Conservation (phyloP, 2,888 invertebrate genomes). For the Druceiella hillmani region DNA sequence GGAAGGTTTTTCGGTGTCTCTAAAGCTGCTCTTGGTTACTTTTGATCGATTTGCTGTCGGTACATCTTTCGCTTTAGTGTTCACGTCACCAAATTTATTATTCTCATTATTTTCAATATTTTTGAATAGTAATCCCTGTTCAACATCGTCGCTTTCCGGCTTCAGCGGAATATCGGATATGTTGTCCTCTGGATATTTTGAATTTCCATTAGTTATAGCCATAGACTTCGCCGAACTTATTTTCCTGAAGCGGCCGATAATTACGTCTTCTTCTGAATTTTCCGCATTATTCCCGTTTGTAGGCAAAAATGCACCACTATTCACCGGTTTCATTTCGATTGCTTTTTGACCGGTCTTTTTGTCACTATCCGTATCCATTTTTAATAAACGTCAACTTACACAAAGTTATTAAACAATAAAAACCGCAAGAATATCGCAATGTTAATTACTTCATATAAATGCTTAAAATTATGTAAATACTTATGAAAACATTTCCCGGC, state of each 20-base stretch:
- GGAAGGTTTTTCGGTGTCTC: conserved; percentile 57
- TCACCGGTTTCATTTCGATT: too few relatives aligned
- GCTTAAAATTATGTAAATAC: too few relatives aligned
- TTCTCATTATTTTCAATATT: conserved; percentile 32
- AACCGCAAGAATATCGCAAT: too few relatives aligned
- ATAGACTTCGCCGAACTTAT: conserved; percentile 51
- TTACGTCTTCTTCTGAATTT: conserved; percentile 44
- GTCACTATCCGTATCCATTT: too few relatives aligned
- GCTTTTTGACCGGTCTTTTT: too few relatives aligned
- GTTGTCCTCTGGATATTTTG: conserved; percentile 44
- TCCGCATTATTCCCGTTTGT: conserved; percentile 27
- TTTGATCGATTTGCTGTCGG: conserved; percentile 25
- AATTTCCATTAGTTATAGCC: conserved; percentile 49
- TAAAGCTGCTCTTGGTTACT: conserved; percentile 56
- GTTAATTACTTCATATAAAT: too few relatives aligned
- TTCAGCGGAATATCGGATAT: conserved; percentile 31
- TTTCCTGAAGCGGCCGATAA: conserved; percentile 47
- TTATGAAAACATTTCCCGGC: too few relatives aligned
- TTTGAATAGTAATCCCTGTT: conserved; percentile 39
- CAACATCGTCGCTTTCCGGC: conserved; percentile 32
- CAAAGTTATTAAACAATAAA: too few relatives aligned
- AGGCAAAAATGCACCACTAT: too few relatives aligned
- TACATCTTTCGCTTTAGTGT: conserved; percentile 30
- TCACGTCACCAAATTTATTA: conserved; percentile 32
- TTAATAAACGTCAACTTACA: too few relatives aligned